Evolutionary conservation across 2,113 vertebrate genomes (phyloP).

Genomic region (Salminus brasiliensis): DNA sequence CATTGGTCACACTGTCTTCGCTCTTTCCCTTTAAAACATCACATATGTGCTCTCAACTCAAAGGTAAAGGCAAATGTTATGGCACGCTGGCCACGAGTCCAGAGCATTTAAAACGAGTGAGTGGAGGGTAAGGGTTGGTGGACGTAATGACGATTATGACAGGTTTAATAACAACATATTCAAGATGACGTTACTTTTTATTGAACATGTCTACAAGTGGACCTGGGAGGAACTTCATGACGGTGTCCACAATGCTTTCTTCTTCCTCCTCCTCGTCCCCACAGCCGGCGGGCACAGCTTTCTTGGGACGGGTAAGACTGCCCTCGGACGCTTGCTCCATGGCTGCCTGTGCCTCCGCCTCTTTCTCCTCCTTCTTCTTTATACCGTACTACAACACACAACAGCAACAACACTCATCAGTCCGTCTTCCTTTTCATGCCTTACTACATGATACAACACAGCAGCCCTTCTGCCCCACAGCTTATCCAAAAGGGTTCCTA

Average conservation of each 20-base stretch:
- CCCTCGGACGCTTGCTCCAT: constrained; percentile 93
- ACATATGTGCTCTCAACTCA: constrained; percentile 19
- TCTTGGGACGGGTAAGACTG: constrained; percentile 93
- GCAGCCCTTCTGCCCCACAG: no score
- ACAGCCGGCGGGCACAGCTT: constrained; percentile 81
- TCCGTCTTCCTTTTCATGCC: constrained; percentile 50
- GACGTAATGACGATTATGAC: constrained; percentile 51
- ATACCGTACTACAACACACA: constrained; percentile 85
- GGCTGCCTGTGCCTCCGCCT: constrained; percentile 92
- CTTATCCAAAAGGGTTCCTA: no score
- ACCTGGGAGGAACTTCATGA: constrained; percentile 96
- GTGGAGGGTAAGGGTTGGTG: constrained; percentile 41
- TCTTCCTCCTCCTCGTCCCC: constrained; percentile 88
- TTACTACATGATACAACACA: no score
- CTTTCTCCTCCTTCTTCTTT: constrained; percentile 97
- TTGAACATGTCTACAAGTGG: constrained; percentile 98
- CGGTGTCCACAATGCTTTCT: constrained; percentile 95
- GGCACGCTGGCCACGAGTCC: constrained; percentile 44
- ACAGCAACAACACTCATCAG: constrained; percentile 54
- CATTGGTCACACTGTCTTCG: constrained; percentile 9
- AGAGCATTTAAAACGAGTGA: constrained; percentile 52
- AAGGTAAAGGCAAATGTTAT: constrained; percentile 54
- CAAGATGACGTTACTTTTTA: constrained; percentile 84
- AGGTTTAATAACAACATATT: constrained; percentile 49
- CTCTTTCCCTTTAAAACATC: constrained; percentile 9